Percentiles rank a stretch among this genome's conserved stretches.
Conservation (phyloP, 2,888 invertebrate species). For the Phytoseiulus persimilis region DNA sequence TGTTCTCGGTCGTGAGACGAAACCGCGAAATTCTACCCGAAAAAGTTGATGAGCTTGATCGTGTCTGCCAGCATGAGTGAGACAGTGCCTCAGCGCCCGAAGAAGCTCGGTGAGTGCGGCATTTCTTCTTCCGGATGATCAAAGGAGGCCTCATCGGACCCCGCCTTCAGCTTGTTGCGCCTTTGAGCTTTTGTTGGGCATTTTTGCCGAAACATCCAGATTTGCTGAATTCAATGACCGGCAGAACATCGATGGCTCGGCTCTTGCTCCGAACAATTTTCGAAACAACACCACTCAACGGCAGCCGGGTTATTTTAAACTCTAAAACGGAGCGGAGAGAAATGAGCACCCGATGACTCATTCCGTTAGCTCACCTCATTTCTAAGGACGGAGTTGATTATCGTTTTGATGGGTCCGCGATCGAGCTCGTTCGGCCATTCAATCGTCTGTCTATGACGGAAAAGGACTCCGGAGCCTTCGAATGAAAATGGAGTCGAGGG, state of each 20-base stretch:
- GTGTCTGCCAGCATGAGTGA: background rate
- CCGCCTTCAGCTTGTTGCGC: background rate
- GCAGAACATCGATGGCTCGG: background rate
- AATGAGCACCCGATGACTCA: background rate
- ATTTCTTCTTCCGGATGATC: background rate
- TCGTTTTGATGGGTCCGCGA: no score
- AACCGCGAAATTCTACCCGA: background rate
- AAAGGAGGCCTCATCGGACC: background rate
- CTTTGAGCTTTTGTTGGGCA: background rate
- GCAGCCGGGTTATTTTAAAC: background rate
- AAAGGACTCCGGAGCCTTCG: no score
- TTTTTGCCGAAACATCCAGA: background rate
- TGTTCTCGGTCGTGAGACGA: background rate
- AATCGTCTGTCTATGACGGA: no score
- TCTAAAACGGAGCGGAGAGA: background rate
- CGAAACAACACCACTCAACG: background rate
- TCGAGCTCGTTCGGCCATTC: no score
- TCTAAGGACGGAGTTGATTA: no score
- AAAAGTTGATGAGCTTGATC: background rate
- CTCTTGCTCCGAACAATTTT: background rate
- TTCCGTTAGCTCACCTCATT: no score
- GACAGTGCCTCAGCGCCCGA: background rate
- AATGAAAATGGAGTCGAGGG: no score
- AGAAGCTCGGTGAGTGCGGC: background rate
- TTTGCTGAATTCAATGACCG: no score